Evolutionary conservation across 2,888 invertebrate genomes (phyloP), one percentile per base, ranked within the genome.

Genomic region (Eurytoma adleriae): DNA sequence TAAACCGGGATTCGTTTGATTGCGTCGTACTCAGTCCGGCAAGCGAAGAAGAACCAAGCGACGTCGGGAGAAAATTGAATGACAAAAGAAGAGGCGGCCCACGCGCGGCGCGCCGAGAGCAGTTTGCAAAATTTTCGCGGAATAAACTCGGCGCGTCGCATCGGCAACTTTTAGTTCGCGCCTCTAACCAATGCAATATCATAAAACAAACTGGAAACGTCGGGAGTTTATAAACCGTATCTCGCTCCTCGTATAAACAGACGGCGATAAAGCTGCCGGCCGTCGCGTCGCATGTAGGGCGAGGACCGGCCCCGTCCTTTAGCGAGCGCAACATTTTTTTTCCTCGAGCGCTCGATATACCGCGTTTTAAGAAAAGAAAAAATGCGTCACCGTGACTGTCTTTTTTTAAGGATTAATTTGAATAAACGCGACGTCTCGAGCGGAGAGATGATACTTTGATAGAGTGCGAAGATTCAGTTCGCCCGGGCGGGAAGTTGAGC

Each of bases 221-320:
- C 66, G 67, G 50, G 59, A 71, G 78, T 78, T 78, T 78, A 78
- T 78, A 78, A 78, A 78, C 66, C 78, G 72, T 78, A 78, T 72
- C 71, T 78, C 66, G 67, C 72, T 59, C 66, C 71, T 64, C 71
- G 72, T 72, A 78, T 72, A 72, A 71, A 78, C 78, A 72, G 57
- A 57, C 59, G 24, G 30, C 78, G 66, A 78, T 78, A 72, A 78
- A 78, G 71, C 64, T 62, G 56, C 48, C 54, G 57, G n/a, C 59
- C 24, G 64, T 59, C 71, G 66, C 30, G 40, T 57, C 57, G 66
- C 40, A 50, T 54, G 14, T 61, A 18, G 30, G 30, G 4, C 30
- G 30, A 30, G 30, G 30, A 30, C 30, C 30, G 30, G n/a, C n/a
- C n/a, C n/a, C 30, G 30, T 30, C 30, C 30, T 30, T n/a, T n/a